These are phyloP conservation scores for Podilymbus podiceps DNA, from an alignment of 2,113 vertebrate genomes.

Conservation along the genomic window DNA sequence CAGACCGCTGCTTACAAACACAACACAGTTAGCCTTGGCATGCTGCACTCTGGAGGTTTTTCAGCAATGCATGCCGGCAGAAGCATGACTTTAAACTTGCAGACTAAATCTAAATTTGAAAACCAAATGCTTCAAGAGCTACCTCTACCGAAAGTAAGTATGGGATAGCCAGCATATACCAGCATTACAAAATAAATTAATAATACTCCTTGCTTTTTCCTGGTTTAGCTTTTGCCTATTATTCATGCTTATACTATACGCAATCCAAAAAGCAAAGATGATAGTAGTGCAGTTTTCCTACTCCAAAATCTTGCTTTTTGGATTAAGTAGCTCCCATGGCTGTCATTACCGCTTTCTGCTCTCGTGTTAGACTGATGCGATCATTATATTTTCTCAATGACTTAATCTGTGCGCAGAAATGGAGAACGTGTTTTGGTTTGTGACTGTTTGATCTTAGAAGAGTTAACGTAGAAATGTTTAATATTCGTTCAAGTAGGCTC, in stretches of 20 bases:
- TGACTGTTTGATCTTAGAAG: not conserved
- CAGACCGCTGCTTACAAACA: slow-evolving; percentile 99
- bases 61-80: slow-evolving; percentile 94
- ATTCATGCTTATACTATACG: slow-evolving; percentile 25
- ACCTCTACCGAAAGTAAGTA: slow-evolving; percentile 86
- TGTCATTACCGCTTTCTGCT: slow-evolving; percentile 63
- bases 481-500: not conserved
- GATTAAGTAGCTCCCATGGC: slow-evolving; percentile 52
- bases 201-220: slow-evolving; percentile 63
- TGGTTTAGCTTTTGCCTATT: slow-evolving; percentile 62
- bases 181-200: slow-evolving; percentile 54
- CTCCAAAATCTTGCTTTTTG: slow-evolving; percentile 63
- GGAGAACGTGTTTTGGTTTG: not conserved
- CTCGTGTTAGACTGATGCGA: not conserved
- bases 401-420: not conserved
- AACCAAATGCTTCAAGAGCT: slow-evolving; percentile 94
- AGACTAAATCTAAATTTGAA: slow-evolving; percentile 99
- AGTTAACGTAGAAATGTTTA: not conserved
- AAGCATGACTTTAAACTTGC: slow-evolving; percentile 99
- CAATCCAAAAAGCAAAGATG: slow-evolving; percentile 49
- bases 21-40: slow-evolving; percentile 99
- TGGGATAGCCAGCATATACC: slow-evolving; percentile 69
- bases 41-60: slow-evolving; percentile 97
- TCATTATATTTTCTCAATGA: not conserved
- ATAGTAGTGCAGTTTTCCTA: not conserved